Base-by-base conservation (phyloP, 2,888 invertebrate genomes). In the Cryptus armator region DNA sequence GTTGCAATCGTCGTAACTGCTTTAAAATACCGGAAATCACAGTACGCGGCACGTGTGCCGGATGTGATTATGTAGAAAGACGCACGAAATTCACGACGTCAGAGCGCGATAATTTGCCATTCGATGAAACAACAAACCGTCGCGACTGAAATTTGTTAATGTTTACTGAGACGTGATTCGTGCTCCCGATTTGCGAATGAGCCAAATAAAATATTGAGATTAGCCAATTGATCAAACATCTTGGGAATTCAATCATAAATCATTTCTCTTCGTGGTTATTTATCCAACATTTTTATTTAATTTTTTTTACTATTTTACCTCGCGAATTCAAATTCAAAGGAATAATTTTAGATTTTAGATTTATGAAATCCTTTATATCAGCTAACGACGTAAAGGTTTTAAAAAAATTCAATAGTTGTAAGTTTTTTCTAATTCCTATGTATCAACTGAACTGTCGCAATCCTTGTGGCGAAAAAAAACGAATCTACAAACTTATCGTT, bases 81-180 rank as follows among this genome's bases (percentile, higher is more conserved):
- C 43, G 43, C 32, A 62, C 59, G 43, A 66, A 66, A 66, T 43
- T 66, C 37, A 6, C 43, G 12, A 16, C 16, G 43, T 16, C 43
- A n/a, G 37, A 43, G n/a, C 66, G 24, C 66, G 43, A 66, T 43
- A 16, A 3, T 5, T 37, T 16, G 10, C 19, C 66, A 29, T 14
- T 59, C 59, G 43, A n/a, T 16, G 43, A 16, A 66, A 66, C 37
- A 66, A 43, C 66, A 66, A 66, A 66, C 43, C 7, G 43, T 19
- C n/a, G 10, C 66, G 19, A 43, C 16, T 16, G 4, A 19, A 9
- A 43, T 43, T 19, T 37, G 43, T 29, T 62, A n/a, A 29, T 62
- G 29, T 62, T 32, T 32, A 6, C 32, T 12, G 14, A 62, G 59
- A 14, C 59, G 59, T 6, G 37, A 32, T 32, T 62, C 29, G 7